Base-by-base conservation (phyloP, 2,888 invertebrate genomes). In the Callyntrura guangdongensis region DNA sequence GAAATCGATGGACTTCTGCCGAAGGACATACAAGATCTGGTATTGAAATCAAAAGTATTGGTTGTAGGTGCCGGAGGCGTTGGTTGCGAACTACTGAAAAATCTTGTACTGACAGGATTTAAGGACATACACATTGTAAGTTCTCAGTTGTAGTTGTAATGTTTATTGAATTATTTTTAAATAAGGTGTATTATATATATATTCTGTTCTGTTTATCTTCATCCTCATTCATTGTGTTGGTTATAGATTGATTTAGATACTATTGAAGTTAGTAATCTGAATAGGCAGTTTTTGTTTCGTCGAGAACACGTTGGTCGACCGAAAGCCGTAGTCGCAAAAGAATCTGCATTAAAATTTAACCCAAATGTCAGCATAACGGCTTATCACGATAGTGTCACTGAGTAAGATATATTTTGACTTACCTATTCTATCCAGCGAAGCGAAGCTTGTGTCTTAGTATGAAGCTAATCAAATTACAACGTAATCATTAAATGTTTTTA, bases 21-120 rank as follows among this genome's bases (percentile, higher is more conserved):
- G 89, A 95, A 96, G 91, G 96, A 96, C 94, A 95, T 97, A 92
- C 96, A 96, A 92, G 96, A 96, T 94, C 96, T 96, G 77, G 96
- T 98, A 91, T 95, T 96, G 27, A 95, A 96, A 93, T 96, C 97
- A 12, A 98, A 97, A 95, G 95, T 98, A 81, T 95, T 98, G 92
- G 97, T 98, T 17, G 98, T 98, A 36, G 99, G 99, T 86, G 99
- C 99, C 94, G 99, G 99, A 93, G 99, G 99, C 90, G 99, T 99
- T 94, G 99, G 99, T 92, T 99, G 99, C 95, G 99, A 99, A 95
- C 96, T 99, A 93, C 95, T 99, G 59, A 99, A 99, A 95, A 99
- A 99, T 96, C 96, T 99, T 93, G 99, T 99, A 49, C 96, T 99
- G 77, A 97, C 98, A 92, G 99, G 99, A 92, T 99, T 99, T 95